A percentile compares a stretch with the other conserved stretches of the same genome.
Evolutionary conservation across 2,797 vertebrate genomes (phyloP).

Genomic region (Delichon dasypus): DNA sequence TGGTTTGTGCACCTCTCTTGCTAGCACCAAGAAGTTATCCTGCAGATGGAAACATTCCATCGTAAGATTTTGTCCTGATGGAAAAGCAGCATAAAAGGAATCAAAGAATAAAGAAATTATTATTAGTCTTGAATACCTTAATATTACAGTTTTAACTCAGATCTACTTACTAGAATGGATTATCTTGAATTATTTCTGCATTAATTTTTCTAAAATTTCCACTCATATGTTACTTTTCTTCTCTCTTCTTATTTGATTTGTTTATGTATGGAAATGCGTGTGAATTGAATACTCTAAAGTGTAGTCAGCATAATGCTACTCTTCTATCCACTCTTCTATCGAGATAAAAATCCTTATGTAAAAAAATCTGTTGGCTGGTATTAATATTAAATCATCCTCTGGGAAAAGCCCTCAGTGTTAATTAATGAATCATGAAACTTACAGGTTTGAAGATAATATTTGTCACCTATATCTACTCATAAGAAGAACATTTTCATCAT

Average conservation of each 20-base stretch:
- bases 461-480: slow-evolving; percentile 68
- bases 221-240: neutral
- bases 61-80: neutral
- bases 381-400: slow-evolving; percentile 42
- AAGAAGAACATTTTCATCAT: slow-evolving; percentile 65
- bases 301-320: neutral
- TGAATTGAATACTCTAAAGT: neutral
- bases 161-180: neutral
- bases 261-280: neutral
- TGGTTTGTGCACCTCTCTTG: neutral
- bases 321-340: neutral
- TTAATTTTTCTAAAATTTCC: neutral
- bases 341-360: slow-evolving; percentile 48
- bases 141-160: neutral
- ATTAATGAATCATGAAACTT: slow-evolving; percentile 73
- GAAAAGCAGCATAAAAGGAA: neutral
- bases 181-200: neutral
- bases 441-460: slow-evolving; percentile 72
- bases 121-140: neutral
- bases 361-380: slow-evolving; percentile 17
- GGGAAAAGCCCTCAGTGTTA: slow-evolving; percentile 61
- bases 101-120: neutral
- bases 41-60: neutral
- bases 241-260: neutral
- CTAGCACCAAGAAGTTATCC: neutral